Base-by-base conservation (phyloP, 30 jellyfish, hydroid and myxozoan species). In the Rhopilema esculentum region DNA sequence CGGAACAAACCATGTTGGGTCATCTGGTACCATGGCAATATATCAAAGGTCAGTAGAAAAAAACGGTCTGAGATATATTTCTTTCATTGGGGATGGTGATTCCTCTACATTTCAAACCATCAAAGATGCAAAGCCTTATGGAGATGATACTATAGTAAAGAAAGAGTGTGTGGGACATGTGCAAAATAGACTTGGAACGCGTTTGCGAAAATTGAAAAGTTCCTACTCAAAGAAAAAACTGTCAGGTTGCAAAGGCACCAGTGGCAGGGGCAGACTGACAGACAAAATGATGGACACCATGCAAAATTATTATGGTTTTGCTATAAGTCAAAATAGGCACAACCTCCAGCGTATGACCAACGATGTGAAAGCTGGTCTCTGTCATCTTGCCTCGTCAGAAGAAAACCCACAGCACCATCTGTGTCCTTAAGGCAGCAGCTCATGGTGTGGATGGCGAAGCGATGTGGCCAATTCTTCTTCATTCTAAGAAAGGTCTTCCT, bases 21-120 rank as follows among this genome's bases (percentile, higher is more conserved):
- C 91, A 16, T 66, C 92, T 40, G 96, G 95, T 17, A 73, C 85
- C 25, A 78, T 87, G 92, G 91, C 65, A 27, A 86, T 85, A 15
- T 85, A 72, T 72, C 27, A 65, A 7, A 8, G 72, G 18, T 85
- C 93, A 1, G 49, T 82, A 20, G 92, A 82, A 1, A 82, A 82
- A 22, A 23, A 82, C 64, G 51, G 49, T 22, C 29, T 82, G 63
- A 68, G 52, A 6, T 82, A 82, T 57, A 15, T n/a, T 16, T 61
- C 67, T 4, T 82, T 66, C 69, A 16, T 68, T 18, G 91, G 91
- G 7, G 91, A 82, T 82, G 91, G 88, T 0, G 91, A 82, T 40
- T 66, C 86, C 2, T 8, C 66, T 1, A 27, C 75, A 1, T 82
- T 7, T 50, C 23, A 66, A 8, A 32, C 67, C 20, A 76, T 67